Evolutionary conservation across 1,140 invertebrate genomes (phyloP).

Genomic region (Vanessa atalanta): DNA sequence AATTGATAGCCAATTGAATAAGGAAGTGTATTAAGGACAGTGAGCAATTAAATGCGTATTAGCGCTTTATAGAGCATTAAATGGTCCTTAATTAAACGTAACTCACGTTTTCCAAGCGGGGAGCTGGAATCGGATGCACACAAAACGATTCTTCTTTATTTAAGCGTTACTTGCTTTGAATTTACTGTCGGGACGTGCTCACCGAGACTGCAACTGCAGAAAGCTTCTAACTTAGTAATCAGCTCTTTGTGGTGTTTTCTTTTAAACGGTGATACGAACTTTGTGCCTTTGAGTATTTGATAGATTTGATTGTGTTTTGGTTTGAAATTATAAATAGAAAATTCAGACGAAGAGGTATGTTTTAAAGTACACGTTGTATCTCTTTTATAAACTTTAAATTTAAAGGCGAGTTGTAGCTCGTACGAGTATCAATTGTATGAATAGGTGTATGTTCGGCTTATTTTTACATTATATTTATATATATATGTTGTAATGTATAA

Average conservation of each 20-base stretch:
- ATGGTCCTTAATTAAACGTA: conserved; percentile 12
- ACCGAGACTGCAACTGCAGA: conserved; percentile 12
- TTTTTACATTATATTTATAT: too few relatives aligned
- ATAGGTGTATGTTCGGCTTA: too few relatives aligned
- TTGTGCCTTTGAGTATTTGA: background rate
- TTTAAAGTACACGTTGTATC: too few relatives aligned
- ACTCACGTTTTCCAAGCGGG: background rate
- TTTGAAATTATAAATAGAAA: background rate
- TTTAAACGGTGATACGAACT: background rate
- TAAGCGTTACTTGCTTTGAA: conserved; percentile 27
- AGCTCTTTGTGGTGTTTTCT: conserved; percentile 14
- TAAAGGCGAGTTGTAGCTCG: too few relatives aligned
- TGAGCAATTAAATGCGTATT: conserved; percentile 5
- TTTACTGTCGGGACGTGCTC: conserved; percentile 30
- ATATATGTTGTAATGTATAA: too few relatives aligned
- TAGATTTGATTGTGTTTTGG: background rate
- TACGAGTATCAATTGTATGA: too few relatives aligned
- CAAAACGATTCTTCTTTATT: conserved; percentile 30
- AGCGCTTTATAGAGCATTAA: conserved; percentile 10
- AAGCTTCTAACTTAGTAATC: conserved; percentile 27
- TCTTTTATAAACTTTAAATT: too few relatives aligned
- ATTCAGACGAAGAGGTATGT: too few relatives aligned
- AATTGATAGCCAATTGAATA: background rate
- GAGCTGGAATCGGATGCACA: conserved; percentile 20
- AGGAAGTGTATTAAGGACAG: background rate